Conservation (phyloP, 1,140 invertebrate genomes). For the Drosophila elegans region DNA sequence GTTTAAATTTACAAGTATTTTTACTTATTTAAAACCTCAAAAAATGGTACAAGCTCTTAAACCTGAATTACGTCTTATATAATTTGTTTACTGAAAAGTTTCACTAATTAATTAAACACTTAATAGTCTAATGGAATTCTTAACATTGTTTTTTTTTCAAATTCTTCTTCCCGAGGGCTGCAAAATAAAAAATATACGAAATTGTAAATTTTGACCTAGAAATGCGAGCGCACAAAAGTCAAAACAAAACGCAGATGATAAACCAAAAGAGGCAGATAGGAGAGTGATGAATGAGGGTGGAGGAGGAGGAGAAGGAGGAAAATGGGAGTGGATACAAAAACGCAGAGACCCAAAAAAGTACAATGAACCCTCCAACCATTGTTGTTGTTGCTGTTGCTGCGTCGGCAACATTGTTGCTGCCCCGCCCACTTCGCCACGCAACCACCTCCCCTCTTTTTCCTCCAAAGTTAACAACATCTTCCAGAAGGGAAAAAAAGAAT, state of each 20-base stretch:
- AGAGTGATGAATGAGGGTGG: not conserved
- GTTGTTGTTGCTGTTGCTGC: slow-evolving; percentile 31
- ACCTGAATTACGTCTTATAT: too few relatives aligned
- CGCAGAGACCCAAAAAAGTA: slow-evolving; percentile 66
- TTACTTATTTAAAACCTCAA: too few relatives aligned
- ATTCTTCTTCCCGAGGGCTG: not conserved
- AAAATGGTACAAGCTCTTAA: too few relatives aligned
- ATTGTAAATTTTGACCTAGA: slow-evolving; percentile 71
- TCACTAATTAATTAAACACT: not conserved
- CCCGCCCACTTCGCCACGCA: not conserved
- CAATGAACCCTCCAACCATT: slow-evolving; percentile 68
- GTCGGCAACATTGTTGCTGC: slow-evolving; percentile 48
- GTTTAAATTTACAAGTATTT: too few relatives aligned
- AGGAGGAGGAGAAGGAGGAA: not conserved
- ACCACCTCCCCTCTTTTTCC: too few relatives aligned
- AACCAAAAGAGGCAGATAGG: slow-evolving; percentile 3
- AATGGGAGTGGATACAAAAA: slow-evolving; percentile 4
- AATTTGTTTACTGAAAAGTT: too few relatives aligned
- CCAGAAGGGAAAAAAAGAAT: slow-evolving; percentile 52
- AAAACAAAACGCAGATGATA: slow-evolving; percentile 22
- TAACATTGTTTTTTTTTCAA: not conserved
- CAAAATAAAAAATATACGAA: slow-evolving; percentile 10
- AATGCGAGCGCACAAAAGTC: slow-evolving; percentile 15
- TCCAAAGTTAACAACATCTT: slow-evolving; percentile 1
- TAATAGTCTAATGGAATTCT: slow-evolving; percentile 2